These are phyloP conservation scores for Agrochola litura DNA, from an alignment of 2,888 invertebrate genomes.

Conservation along the genomic window DNA sequence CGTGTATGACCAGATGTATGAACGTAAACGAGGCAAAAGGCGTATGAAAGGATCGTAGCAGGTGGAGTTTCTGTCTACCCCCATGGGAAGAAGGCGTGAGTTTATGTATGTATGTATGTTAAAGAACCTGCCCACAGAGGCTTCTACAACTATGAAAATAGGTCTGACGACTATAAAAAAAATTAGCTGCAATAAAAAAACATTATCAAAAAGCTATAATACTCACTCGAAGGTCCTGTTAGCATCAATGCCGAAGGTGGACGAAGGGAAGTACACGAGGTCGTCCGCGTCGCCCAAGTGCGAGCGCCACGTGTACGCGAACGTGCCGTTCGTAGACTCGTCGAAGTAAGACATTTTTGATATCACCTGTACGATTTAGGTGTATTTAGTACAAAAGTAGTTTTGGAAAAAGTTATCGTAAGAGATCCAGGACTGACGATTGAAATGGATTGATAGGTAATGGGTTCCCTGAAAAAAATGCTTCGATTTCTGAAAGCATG, in stretches of 20 bases:
- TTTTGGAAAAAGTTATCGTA: not conserved
- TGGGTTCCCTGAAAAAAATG: not conserved
- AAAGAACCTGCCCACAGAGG: too few species aligned
- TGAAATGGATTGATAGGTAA: not conserved
- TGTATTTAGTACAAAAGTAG: not conserved
- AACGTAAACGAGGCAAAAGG: too few species aligned
- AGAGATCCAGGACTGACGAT: not conserved
- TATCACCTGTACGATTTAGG: constrained; percentile 90
- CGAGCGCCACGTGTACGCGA: constrained; percentile 95
- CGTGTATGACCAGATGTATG: too few species aligned
- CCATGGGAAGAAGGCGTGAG: too few species aligned
- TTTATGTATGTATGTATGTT: too few species aligned
- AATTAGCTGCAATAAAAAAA: too few species aligned
- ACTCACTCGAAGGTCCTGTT: constrained; percentile 97
- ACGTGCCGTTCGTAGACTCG: constrained; percentile 95
- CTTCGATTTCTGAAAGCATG: not conserved
- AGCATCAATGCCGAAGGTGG: constrained; percentile 97
- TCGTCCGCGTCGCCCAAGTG: constrained; percentile 96
- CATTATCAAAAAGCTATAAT: not conserved
- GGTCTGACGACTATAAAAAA: too few species aligned
- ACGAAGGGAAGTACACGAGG: constrained; percentile 96
- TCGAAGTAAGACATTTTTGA: constrained; percentile 97
- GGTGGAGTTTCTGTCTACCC: too few species aligned
- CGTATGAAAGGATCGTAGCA: too few species aligned
- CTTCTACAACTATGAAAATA: too few species aligned